Evolutionary conservation across 2,888 invertebrate species (phyloP).

Genomic region (Cepaea hortensis): DNA sequence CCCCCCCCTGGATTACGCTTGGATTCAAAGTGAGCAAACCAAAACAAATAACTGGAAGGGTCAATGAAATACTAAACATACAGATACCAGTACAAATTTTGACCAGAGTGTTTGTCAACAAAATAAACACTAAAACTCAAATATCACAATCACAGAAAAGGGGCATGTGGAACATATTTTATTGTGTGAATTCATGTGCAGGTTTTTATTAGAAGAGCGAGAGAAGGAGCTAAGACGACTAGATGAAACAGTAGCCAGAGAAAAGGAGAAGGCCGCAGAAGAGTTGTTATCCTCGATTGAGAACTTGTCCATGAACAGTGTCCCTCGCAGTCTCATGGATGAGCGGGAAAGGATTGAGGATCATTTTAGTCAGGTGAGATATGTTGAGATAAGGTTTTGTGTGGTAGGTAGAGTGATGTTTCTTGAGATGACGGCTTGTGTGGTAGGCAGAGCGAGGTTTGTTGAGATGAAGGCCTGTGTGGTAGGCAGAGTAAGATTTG

Average conservation of each 20-base stretch:
- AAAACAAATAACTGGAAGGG: no score
- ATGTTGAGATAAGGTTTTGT: background rate
- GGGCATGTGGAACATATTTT: background rate
- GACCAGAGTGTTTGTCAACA: no score
- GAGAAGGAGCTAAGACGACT: slow-evolving; percentile 68
- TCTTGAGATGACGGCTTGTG: background rate
- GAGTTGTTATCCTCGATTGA: slow-evolving; percentile 60
- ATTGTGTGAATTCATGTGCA: background rate
- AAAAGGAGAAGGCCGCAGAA: slow-evolving; percentile 68
- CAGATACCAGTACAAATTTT: no score
- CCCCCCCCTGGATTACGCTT: no score
- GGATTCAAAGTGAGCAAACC: no score
- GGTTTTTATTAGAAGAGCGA: slow-evolving; percentile 67
- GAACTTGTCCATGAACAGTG: slow-evolving; percentile 37
- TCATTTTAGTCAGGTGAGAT: slow-evolving; percentile 63
- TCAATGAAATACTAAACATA: no score
- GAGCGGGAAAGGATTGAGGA: slow-evolving; percentile 71
- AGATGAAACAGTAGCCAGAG: slow-evolving; percentile 63
- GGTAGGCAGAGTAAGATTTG: no score
- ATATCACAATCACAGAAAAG: no score
- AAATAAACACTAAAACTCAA: no score
- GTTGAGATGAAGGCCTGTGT: background rate
- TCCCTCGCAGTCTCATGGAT: slow-evolving; percentile 50
- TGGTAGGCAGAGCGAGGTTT: background rate
- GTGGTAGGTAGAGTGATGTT: no score